Evolutionary conservation across 2,113 vertebrate species (phyloP), one percentile per base, ranked within the genome.

Genomic region (Capra hircus): DNA sequence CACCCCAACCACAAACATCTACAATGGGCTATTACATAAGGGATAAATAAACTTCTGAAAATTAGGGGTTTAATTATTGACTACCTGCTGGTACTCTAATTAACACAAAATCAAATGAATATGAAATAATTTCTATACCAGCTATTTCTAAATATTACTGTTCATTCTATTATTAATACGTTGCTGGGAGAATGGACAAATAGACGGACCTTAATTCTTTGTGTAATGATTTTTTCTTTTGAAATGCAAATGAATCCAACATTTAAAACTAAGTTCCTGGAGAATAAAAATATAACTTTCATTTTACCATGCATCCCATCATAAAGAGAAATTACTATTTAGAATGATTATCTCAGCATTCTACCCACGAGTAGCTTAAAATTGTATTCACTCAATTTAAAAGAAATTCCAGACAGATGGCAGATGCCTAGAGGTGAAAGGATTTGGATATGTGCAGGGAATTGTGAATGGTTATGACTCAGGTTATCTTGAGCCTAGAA

Each of bases 271-370:
- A 95, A 74, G 7, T 90, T 25, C 5, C 15, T 74, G 27, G 48
- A 95, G 27, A 80, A 91, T 55, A 94, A 93, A 43, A 95, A 94
- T 59, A 25, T 43, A 25, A 11, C 14, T 84, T 80, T 90, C 7
- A 50, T 92, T 90, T 94, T 90, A 43, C 19, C 21, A 45, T 92
- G 13, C 7, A 88, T 33, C 7, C 3, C 21, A 94, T 88, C 67
- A 96, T 98, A 98, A 98, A 96, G 95, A 98, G 96, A 98, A 98
- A 96, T 98, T 98, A 97, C 97, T 98, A 97, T 94, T 97, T 98
- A 98, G 95, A 98, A 98, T 92, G 98, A 98, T 98, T 96, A 94
- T 97, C 96, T 98, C 90, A 98, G 95, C 57, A 98, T 98, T 97
- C 84, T 98, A 97, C 85, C 95, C 89, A 96, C 83, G 96, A 98